These are phyloP conservation scores for Drosophila tani DNA, from an alignment of 1,140 invertebrate genomes.

Conservation along the genomic window DNA sequence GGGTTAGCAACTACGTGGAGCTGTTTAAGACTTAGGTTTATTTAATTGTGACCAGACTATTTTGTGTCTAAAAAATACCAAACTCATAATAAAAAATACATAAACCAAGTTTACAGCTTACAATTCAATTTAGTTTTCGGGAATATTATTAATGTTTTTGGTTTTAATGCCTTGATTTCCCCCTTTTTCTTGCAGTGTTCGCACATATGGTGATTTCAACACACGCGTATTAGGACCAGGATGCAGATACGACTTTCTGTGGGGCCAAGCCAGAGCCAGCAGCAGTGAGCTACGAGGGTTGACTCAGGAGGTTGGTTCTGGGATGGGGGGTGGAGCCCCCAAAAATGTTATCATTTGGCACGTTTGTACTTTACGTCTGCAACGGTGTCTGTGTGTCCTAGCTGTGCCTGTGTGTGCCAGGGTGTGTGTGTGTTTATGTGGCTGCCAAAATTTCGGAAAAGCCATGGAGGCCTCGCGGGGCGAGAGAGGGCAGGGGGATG, in stretches of 20 bases:
- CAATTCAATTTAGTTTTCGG: not conserved
- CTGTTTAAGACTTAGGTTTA: too few species aligned
- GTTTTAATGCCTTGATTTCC: not conserved
- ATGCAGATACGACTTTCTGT: slow-evolving; percentile 38
- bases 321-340: slow-evolving; percentile 7
- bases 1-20: not conserved
- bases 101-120: too few species aligned
- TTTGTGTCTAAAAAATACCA: too few species aligned
- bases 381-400: slow-evolving; percentile 4
- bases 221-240: slow-evolving; percentile 13
- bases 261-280: slow-evolving; percentile 3
- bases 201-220: slow-evolving; percentile 30
- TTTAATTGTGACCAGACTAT: too few species aligned
- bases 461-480: not conserved
- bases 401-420: not conserved
- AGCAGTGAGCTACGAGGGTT: slow-evolving; percentile 16
- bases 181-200: slow-evolving; percentile 6
- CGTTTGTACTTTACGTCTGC: slow-evolving; percentile 67
- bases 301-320: slow-evolving; percentile 3
- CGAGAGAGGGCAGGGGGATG: too few species aligned
- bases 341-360: slow-evolving; percentile 76
- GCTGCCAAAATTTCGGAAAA: slow-evolving; percentile 10
- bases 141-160: not conserved
- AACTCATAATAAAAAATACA: not conserved
- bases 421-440: slow-evolving; percentile 1